A percentile compares a stretch with the other conserved stretches of the same genome.
phyloP scores from a whole-genome alignment of 2,797 vertebrate species.

The Acridotheres tristis region DNA sequence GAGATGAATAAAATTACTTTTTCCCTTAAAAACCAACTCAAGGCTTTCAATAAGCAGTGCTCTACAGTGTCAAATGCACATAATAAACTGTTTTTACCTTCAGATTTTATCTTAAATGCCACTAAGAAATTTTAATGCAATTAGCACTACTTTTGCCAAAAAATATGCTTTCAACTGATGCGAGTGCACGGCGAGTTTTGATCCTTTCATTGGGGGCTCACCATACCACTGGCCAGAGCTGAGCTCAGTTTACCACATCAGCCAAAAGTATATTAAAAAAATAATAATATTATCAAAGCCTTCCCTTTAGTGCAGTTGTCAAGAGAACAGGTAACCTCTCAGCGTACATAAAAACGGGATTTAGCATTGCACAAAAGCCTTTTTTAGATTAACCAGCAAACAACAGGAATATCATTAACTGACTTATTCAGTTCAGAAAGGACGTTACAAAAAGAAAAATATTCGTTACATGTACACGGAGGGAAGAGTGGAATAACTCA shows the following conservation, averaged over 20 bases:
- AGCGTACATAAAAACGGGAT: neutral
- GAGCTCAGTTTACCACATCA: neutral
- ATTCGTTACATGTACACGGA: neutral
- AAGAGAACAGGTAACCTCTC: neutral
- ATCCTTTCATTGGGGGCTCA: neutral
- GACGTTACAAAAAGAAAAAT: neutral
- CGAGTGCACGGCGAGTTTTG: rapidly evolving
- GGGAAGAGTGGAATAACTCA: neutral
- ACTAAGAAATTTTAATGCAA: neutral
- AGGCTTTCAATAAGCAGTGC: neutral
- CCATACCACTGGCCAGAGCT: neutral
- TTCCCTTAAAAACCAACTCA: neutral
- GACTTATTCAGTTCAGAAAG: neutral
- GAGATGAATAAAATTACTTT: neutral
- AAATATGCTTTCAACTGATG: neutral
- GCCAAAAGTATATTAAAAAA: neutral
- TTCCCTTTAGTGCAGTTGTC: neutral
- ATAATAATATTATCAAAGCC: neutral
- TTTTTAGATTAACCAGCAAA: neutral
- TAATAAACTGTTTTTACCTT: neutral
- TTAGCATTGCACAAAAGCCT: neutral
- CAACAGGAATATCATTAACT: neutral
- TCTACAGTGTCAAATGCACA: neutral
- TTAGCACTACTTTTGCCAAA: neutral
- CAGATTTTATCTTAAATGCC: neutral